Percentiles rank a stretch among this genome's conserved stretches.
These are phyloP conservation scores for Allacma fusca DNA, from an alignment of 2,888 invertebrate species.

Conservation along the genomic window DNA sequence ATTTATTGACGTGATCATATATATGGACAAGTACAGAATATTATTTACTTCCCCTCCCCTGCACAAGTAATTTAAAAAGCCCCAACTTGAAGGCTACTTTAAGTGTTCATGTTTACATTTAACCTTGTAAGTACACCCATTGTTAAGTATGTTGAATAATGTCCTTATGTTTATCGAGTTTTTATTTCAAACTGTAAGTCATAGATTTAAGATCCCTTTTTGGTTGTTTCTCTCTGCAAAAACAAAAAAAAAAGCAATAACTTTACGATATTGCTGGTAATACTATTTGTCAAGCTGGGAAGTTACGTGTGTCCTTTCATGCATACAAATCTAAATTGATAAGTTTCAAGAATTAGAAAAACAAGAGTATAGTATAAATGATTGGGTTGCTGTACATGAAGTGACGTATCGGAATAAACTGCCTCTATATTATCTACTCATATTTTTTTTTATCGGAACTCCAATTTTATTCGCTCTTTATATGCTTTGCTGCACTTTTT, in stretches of 20 bases:
- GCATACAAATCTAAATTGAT: slow-evolving; percentile 13
- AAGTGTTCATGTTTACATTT: slow-evolving; percentile 13
- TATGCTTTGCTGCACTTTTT: slow-evolving; percentile 17
- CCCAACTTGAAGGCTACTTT: background rate
- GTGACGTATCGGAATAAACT: slow-evolving; percentile 32
- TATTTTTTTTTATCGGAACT: slow-evolving; percentile 18
- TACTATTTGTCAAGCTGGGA: background rate
- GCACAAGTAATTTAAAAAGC: too few relatives aligned
- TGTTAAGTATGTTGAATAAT: slow-evolving; percentile 20
- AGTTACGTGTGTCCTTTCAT: slow-evolving; percentile 17
- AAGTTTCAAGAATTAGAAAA: slow-evolving; percentile 9
- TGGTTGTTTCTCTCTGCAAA: slow-evolving; percentile 29
- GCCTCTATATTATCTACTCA: slow-evolving; percentile 37
- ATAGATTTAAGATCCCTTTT: slow-evolving; percentile 4
- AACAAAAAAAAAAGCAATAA: background rate
- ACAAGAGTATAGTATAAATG: slow-evolving; percentile 23
- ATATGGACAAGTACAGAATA: too few relatives aligned
- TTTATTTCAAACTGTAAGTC: slow-evolving; percentile 13
- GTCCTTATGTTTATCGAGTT: background rate
- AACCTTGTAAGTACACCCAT: slow-evolving; percentile 10
- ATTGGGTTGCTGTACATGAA: slow-evolving; percentile 36
- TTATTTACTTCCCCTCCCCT: too few relatives aligned
- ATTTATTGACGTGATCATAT: too few relatives aligned
- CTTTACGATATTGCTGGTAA: too few relatives aligned
- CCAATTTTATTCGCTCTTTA: slow-evolving; percentile 13